Evolutionary conservation across 1,140 invertebrate species (phyloP), one percentile per base, ranked within the genome.

Genomic region (Drosophila bifasciata): DNA sequence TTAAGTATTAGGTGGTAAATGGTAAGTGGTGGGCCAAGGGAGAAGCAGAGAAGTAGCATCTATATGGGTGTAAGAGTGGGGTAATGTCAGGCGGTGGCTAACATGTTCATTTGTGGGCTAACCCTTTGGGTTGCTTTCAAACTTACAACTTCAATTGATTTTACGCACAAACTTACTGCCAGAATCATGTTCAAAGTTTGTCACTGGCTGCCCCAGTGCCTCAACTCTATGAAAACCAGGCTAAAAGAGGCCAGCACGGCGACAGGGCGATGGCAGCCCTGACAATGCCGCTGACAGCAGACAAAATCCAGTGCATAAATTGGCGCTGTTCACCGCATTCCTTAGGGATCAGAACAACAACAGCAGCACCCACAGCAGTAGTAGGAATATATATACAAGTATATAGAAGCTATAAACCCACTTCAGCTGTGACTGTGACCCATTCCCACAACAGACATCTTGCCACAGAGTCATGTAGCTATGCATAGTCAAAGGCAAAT

Each of bases 391-490:
- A n/a, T n/a, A n/a, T n/a, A n/a, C n/a, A n/a, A n/a, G n/a, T n/a
- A n/a, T n/a, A n/a, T n/a, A n/a, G n/a, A n/a, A n/a, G n/a, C n/a
- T n/a, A n/a, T n/a, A n/a, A 71, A 73, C 69, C 69, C 69, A 73
- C 57, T 73, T 61, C 40, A 53, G 15, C 16, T 48, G 16, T 25
- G 49, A 62, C 64, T 74, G 75, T 83, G 79, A 83, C 83, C 77
- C 74, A 86, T 88, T 86, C 81, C 61, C 83, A 86, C 69, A 74
- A 86, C 69, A 74, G 74, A 46, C 69, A 8, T 28, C 28, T 2
- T 2, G 9, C 8, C 28, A 28, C 8, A 25, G 23, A 25, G n/a
- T n/a, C n/a, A 25, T 6, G 50, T 50, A 66, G 69, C 72, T 44
- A 58, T 76, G 77, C 76, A 76, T 79, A 75, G 40, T 62, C 39